Evolutionary conservation across 2,113 vertebrate genomes (phyloP).

Genomic region (mouse (Mus musculus)): DNA sequence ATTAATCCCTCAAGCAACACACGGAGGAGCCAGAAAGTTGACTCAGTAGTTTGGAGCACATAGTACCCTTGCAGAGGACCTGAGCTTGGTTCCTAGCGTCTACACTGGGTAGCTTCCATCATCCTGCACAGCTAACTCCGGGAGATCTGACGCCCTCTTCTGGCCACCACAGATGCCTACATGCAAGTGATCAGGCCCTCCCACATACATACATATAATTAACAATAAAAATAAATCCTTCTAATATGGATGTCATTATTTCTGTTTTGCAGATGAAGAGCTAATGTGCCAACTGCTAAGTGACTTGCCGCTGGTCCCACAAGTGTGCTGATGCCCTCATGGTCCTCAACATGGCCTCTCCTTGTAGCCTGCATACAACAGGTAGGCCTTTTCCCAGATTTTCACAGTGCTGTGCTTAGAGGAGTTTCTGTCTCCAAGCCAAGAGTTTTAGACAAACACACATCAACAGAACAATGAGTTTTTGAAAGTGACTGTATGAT

Average conservation of each 20-base stretch:
- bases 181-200: neutral
- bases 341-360: neutral
- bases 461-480: neutral
- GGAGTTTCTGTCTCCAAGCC: neutral
- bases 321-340: neutral
- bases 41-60: neutral
- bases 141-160: neutral
- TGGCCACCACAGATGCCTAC: neutral
- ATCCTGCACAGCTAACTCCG: neutral
- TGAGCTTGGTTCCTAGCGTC: neutral
- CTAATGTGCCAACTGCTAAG: neutral
- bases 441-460: slow-evolving; percentile 4
- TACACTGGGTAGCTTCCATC: neutral
- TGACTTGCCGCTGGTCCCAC: neutral
- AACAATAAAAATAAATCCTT: neutral
- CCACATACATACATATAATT: neutral
- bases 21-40: neutral
- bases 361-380: neutral
- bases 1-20: neutral
- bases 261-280: neutral
- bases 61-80: neutral
- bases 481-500: neutral
- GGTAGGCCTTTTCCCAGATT: neutral
- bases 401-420: neutral
- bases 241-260: neutral